phyloP scores from a whole-genome alignment of 2,113 vertebrate species.

The Lophochroa leadbeateri region DNA sequence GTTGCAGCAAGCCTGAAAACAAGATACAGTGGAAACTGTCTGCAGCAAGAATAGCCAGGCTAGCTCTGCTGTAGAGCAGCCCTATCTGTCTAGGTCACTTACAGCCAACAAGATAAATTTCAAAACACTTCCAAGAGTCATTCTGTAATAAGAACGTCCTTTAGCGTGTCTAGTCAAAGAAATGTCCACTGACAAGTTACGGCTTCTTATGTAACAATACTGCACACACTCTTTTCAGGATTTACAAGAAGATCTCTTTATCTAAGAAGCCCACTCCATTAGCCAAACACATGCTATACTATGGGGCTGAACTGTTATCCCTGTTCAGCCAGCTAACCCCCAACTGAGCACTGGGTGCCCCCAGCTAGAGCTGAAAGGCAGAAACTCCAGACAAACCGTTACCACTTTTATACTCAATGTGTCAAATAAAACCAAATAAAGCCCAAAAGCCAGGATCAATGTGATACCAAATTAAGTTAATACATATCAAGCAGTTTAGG shows the following conservation, averaged over 20 bases:
- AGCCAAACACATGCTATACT: conserved; percentile 55
- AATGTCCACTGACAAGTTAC: neutral
- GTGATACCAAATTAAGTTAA: neutral
- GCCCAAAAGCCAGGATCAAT: neutral
- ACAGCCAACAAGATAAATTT: neutral
- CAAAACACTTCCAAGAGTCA: neutral
- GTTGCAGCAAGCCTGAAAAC: neutral
- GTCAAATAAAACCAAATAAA: neutral
- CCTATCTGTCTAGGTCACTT: neutral
- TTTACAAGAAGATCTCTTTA: conserved; percentile 2
- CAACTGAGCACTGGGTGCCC: neutral
- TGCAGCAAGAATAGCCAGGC: neutral
- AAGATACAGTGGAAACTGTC: neutral
- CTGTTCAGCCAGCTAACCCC: conserved; percentile 17
- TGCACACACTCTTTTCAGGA: neutral
- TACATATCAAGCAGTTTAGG: neutral
- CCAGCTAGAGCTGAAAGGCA: conserved; percentile 19
- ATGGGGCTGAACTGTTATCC: conserved; percentile 71
- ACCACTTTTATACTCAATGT: neutral
- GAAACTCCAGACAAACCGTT: conserved; percentile 11
- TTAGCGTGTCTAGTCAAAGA: neutral
- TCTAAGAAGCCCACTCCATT: neutral
- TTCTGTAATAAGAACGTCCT: neutral
- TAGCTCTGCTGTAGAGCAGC: neutral
- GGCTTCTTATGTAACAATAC: neutral